phyloP scores from a whole-genome alignment of 1,140 invertebrate species.

The Pectinophora gossypiella region DNA sequence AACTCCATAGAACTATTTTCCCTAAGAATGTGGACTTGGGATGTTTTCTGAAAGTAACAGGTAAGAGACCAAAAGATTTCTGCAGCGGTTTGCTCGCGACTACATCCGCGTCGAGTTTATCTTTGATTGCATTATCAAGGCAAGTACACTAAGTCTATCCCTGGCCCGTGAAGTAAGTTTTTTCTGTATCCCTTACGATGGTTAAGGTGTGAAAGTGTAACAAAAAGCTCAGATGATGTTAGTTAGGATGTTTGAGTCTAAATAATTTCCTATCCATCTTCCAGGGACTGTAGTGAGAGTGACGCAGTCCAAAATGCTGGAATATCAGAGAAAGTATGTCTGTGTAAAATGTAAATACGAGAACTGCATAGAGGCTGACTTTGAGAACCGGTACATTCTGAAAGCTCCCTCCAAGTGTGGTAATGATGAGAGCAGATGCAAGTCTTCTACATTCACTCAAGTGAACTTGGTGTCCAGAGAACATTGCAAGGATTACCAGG shows the following conservation, averaged over 20 bases:
- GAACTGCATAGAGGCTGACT: conserved; percentile 80
- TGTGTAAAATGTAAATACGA: conserved; percentile 88
- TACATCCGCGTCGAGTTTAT: no score
- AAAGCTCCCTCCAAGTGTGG: conserved; percentile 77
- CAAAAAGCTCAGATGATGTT: no score
- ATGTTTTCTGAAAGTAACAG: conserved; percentile 79
- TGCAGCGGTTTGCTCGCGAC: no score
- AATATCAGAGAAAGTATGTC: conserved; percentile 83
- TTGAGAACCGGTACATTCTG: conserved; percentile 81
- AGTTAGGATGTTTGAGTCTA: background rate
- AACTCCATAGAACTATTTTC: conserved; percentile 77
- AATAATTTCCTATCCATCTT: background rate
- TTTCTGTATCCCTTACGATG: no score
- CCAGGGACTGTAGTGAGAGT: conserved; percentile 86
- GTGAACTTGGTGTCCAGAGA: conserved; percentile 76
- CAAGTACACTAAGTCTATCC: no score
- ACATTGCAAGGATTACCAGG: conserved; percentile 92
- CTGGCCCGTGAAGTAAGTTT: no score
- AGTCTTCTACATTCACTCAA: conserved; percentile 71
- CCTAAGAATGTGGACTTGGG: conserved; percentile 81
- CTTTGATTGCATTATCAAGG: no score
- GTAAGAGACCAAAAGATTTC: no score
- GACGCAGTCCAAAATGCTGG: conserved; percentile 85
- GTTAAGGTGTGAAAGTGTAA: no score
- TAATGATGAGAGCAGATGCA: conserved; percentile 77